Base-by-base conservation (phyloP, 2,113 vertebrate genomes). In the Myrmecophaga tridactyla region DNA sequence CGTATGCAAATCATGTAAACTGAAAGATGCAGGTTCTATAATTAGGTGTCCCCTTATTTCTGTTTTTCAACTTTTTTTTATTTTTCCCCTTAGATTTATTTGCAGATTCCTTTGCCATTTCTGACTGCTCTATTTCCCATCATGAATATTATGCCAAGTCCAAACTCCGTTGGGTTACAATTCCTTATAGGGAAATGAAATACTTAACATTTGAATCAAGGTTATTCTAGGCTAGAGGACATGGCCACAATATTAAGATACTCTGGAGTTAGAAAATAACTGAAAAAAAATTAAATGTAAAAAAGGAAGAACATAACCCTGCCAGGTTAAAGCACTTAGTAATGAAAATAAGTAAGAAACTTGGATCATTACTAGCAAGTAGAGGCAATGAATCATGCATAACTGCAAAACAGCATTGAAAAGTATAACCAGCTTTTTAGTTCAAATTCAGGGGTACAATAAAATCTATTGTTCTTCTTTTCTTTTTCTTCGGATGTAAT, bases 181-280 rank as follows among this genome's bases (percentile, higher is more conserved):
- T 58, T 92, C 96, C 97, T 95, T 97, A 94, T 94, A 97, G 90
- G 97, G 97, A 83, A 69, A 67, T 84, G 58, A 90, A 97, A 95
- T 93, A 60, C 94, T 92, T 62, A 60, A 53, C 58, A 80, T 95
- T 96, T 4, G 82, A 94, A 87, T 90, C 87, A 60, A 95, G 78
- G 78, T 94, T 96, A 97, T 96, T 95, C 96, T 78, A 82, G 81
- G 93, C 80, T 65, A 67, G 41, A 92, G 84, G 81, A 85, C 67
- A 36, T 72, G 58, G 46, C 65, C 73, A 81, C 58, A 51, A 62
- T 83, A 53, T 86, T 67, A 86, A 83, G 96, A 90, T 41, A 46
- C 41, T 92, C 65, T 13, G 39, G 88, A 90, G 56, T 95, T 89
- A 89, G 88, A 90, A 96, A 95, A 94, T 70, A 95, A 86, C 72